phyloP scores from a whole-genome alignment of 2,113 vertebrate species.

The Galbula dea region DNA sequence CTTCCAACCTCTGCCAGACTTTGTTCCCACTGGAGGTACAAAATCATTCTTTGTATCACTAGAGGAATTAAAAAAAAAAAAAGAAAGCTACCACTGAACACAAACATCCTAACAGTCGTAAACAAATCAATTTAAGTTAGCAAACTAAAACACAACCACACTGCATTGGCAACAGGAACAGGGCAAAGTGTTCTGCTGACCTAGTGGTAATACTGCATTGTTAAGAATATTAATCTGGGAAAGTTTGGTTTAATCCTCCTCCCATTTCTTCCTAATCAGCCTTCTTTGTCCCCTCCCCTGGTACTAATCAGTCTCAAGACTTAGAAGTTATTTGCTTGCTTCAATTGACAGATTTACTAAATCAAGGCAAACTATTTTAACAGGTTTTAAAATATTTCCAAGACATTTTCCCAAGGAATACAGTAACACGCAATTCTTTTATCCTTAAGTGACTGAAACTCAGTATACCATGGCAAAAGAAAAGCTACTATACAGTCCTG shows the following conservation, averaged over 20 bases:
- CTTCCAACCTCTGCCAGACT: not conserved
- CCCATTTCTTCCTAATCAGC: slow-evolving; percentile 24
- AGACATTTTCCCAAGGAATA: not conserved
- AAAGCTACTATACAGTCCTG: not conserved
- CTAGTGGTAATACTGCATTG: slow-evolving; percentile 18
- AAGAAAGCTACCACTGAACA: not conserved
- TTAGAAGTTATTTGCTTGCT: slow-evolving; percentile 5
- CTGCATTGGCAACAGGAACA: not conserved
- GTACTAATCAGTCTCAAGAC: not conserved
- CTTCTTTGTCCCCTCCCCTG: not conserved
- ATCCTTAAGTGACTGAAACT: not conserved
- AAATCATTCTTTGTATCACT: not conserved
- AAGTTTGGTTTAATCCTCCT: slow-evolving; percentile 54
- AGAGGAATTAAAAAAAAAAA: not conserved
- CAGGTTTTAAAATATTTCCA: slow-evolving; percentile 2
- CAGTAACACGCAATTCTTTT: not conserved
- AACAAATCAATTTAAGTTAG: not conserved
- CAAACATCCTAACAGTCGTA: not conserved
- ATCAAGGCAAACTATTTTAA: slow-evolving; percentile 7
- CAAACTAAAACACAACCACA: not conserved
- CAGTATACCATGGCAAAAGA: not conserved
- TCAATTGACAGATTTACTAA: not conserved
- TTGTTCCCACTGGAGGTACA: not conserved
- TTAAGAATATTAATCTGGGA: slow-evolving; percentile 20
- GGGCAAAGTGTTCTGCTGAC: slow-evolving; percentile 26